These are phyloP conservation scores for Daubentonia madagascariensis DNA, from an alignment of 2,113 vertebrate species.

Conservation along the genomic window DNA sequence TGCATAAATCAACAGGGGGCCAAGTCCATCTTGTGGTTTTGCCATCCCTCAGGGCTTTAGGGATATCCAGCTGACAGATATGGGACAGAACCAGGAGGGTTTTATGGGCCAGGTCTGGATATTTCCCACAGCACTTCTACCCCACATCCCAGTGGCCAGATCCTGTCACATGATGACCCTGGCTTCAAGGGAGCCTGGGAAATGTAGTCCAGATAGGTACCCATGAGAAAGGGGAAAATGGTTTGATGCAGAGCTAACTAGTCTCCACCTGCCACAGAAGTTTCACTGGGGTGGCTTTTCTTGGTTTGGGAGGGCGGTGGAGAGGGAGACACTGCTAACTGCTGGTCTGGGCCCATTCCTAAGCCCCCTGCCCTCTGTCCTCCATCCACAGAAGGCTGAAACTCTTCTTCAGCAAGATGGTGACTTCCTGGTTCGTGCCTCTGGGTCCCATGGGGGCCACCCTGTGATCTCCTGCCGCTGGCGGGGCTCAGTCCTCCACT, in stretches of 20 bases:
- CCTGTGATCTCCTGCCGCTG: conserved; percentile 90
- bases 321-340: background rate
- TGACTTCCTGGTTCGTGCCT: conserved; percentile 90
- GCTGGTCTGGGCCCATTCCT: background rate
- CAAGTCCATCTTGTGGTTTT: background rate
- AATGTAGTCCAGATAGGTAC: background rate
- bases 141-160: background rate
- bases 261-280: background rate
- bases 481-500: conserved; percentile 86
- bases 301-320: fast-evolving
- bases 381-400: conserved; percentile 85
- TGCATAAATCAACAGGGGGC: background rate
- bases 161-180: background rate
- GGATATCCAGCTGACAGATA: background rate
- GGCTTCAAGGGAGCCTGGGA: conserved; percentile 23
- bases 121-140: background rate
- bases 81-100: background rate
- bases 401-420: conserved; percentile 86
- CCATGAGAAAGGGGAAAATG: background rate
- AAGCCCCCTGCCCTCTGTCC: background rate
- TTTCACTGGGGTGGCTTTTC: background rate
- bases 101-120: background rate
- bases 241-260: background rate
- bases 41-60: background rate
- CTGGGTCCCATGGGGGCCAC: conserved; percentile 68